Conservation (phyloP, 1,140 invertebrate genomes). For the Caerostris darwini region DNA sequence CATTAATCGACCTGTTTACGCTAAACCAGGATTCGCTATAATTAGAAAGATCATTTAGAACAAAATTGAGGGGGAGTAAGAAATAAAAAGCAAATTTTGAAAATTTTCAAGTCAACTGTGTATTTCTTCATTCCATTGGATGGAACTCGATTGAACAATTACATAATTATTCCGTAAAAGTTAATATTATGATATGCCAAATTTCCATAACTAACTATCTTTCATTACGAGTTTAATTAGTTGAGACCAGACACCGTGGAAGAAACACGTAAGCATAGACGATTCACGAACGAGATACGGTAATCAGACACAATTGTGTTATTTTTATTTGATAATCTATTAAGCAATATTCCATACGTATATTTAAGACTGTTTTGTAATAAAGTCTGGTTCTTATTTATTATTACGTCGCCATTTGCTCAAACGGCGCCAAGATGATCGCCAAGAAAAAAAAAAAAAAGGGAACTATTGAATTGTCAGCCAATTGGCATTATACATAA, state of each 20-base stretch:
- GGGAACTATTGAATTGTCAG: no score
- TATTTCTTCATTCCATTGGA: background rate
- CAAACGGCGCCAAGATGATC: no score
- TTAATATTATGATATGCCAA: background rate
- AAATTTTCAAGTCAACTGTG: background rate
- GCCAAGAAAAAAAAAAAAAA: no score
- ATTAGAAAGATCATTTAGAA: background rate
- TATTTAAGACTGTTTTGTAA: no score
- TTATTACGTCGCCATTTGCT: no score
- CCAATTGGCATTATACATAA: no score
- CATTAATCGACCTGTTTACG: conserved; percentile 1
- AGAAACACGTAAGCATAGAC: no score
- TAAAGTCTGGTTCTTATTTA: no score
- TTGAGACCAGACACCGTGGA: background rate
- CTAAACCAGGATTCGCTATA: background rate
- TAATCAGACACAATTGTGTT: background rate
- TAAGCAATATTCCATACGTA: no score
- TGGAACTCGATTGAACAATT: background rate
- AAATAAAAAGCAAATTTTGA: background rate
- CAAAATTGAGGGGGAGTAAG: background rate
- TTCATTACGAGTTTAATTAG: background rate
- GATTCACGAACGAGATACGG: background rate
- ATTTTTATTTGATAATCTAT: no score
- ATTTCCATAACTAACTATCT: background rate
- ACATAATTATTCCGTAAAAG: background rate